These are phyloP conservation scores for Leptopilina boulardi DNA, from an alignment of 1,140 invertebrate species.

Conservation along the genomic window DNA sequence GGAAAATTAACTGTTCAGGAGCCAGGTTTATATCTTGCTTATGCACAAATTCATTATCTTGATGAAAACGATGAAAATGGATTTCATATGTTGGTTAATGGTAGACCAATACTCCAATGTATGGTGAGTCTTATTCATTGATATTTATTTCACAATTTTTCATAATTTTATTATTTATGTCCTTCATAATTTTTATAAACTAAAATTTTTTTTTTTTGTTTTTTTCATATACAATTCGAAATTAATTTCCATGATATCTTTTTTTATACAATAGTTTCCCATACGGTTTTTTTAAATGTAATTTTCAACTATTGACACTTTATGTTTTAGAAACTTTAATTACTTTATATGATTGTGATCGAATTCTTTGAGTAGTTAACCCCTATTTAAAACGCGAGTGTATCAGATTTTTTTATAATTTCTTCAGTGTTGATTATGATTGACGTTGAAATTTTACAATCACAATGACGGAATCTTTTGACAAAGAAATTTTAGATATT, in stretches of 20 bases:
- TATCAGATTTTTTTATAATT: not conserved
- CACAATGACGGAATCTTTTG: not conserved
- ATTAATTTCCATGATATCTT: too few species aligned
- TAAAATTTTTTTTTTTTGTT: too few species aligned
- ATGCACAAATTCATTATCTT: constrained; percentile 82
- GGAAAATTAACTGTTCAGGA: constrained; percentile 78
- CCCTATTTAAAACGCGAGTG: not conserved
- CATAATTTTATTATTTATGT: not conserved
- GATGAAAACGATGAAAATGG: constrained; percentile 81
- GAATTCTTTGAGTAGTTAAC: not conserved
- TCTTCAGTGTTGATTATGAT: not conserved
- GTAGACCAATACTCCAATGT: constrained; percentile 78
- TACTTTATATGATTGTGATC: too few species aligned
- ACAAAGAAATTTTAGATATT: not conserved
- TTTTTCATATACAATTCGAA: too few species aligned
- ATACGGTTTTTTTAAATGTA: too few species aligned
- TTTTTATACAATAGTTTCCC: too few species aligned
- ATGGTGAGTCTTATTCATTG: constrained; percentile 60
- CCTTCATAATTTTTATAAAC: too few species aligned
- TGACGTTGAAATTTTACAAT: not conserved
- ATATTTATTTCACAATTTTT: not conserved
- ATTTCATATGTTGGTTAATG: constrained; percentile 78
- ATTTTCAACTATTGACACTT: too few species aligned
- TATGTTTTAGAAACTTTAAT: too few species aligned
- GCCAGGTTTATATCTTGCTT: constrained; percentile 81